These are phyloP conservation scores for Odontesthes bonariensis DNA, from an alignment of 2,113 vertebrate species.

Conservation along the genomic window DNA sequence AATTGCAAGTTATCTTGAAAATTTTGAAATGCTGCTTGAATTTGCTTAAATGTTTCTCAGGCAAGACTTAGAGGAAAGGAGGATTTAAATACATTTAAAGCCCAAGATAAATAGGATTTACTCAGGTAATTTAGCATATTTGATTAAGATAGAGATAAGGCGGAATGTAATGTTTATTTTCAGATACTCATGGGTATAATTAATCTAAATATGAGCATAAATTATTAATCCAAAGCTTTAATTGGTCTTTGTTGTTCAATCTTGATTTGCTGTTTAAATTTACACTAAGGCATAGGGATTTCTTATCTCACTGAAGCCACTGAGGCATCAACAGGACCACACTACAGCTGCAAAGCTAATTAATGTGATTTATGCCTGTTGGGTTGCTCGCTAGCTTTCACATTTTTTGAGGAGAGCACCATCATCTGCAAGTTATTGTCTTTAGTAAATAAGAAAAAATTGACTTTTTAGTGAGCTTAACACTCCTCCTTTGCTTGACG, in stretches of 20 bases:
- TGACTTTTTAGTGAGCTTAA: constrained; percentile 54
- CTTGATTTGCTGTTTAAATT: constrained; percentile 70
- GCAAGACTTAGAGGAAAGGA: constrained; percentile 13
- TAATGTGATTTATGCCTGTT: constrained; percentile 80
- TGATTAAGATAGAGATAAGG: constrained; percentile 59
- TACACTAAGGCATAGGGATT: constrained; percentile 67
- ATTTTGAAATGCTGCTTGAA: constrained; percentile 9
- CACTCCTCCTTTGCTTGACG: constrained; percentile 56
- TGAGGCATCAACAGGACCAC: constrained; percentile 71
- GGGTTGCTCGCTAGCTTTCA: constrained; percentile 74
- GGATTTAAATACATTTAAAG: constrained; percentile 51
- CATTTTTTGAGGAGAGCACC: constrained; percentile 75
- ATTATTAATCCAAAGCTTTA: constrained; percentile 66
- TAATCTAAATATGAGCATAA: constrained; percentile 72
- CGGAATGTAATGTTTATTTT: constrained; percentile 66
- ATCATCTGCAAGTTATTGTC: constrained; percentile 81
- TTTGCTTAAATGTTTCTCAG: constrained; percentile 15
- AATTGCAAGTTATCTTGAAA: neutral
- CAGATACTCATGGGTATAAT: constrained; percentile 65
- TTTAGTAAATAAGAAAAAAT: constrained; percentile 74
- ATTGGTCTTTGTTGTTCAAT: constrained; percentile 73
- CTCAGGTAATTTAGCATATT: constrained; percentile 64
- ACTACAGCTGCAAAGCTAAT: constrained; percentile 76
- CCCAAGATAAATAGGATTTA: constrained; percentile 56
- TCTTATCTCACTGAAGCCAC: constrained; percentile 75